Evolutionary conservation across 2,888 invertebrate genomes (phyloP).

Genomic region (Timandra comae): DNA sequence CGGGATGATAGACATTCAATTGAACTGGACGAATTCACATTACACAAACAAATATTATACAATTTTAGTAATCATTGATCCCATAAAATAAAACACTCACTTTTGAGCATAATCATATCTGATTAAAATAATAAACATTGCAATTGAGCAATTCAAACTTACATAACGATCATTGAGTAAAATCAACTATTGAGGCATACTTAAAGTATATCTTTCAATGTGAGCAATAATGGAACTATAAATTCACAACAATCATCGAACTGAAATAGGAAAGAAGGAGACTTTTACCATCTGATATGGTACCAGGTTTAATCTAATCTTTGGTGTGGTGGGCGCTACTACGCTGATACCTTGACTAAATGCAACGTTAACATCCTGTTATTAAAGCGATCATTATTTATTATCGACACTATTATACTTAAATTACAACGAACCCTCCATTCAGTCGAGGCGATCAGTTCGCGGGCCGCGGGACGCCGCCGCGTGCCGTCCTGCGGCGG

Average conservation of each 20-base stretch:
- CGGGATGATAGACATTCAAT: constrained; percentile 30
- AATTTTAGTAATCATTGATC: constrained; percentile 49
- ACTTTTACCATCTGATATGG: constrained; percentile 38
- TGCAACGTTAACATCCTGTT: constrained; percentile 23
- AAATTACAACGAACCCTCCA: constrained; percentile 24
- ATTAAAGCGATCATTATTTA: constrained; percentile 26
- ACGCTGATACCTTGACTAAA: constrained; percentile 42
- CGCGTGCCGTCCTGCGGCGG: constrained; percentile 66
- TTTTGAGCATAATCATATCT: constrained; percentile 66
- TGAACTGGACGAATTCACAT: constrained; percentile 53
- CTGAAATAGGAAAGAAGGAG: constrained; percentile 35
- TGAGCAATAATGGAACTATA: constrained; percentile 46
- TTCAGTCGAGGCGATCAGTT: constrained; percentile 41
- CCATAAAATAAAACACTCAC: constrained; percentile 61
- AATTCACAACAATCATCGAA: constrained; percentile 33
- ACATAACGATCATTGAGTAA: constrained; percentile 41
- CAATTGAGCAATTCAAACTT: constrained; percentile 63
- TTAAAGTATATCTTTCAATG: constrained; percentile 43
- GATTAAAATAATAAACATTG: constrained; percentile 50
- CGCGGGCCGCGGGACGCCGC: constrained; percentile 59
- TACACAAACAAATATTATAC: constrained; percentile 39
- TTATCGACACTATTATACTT: constrained; percentile 9
- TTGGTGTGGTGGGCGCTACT: constrained; percentile 70
- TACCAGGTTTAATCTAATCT: constrained; percentile 67
- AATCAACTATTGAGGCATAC: constrained; percentile 51